Conservation (phyloP, 2,888 invertebrate genomes). For the Trichogramma evanescens region DNA sequence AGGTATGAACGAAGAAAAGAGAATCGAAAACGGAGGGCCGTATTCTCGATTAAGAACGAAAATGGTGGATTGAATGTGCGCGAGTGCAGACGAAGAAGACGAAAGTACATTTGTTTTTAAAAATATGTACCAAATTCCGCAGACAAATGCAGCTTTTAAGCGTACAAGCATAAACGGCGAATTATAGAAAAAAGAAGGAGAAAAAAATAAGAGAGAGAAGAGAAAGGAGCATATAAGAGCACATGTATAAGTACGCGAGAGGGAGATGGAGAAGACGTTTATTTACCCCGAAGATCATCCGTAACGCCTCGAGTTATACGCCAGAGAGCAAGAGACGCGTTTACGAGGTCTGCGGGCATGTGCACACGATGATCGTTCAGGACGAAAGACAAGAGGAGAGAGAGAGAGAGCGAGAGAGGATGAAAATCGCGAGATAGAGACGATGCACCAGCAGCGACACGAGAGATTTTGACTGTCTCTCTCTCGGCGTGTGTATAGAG, state of each 20-base stretch:
- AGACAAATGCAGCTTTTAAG: no score
- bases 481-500: slow-evolving; percentile 1
- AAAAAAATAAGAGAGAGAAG: not conserved
- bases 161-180: slow-evolving; percentile 7
- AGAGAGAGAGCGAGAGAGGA: slow-evolving; percentile 4
- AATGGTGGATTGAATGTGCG: no score
- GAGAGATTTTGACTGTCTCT: slow-evolving; percentile 6
- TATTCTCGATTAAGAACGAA: no score
- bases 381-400: not conserved
- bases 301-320: slow-evolving; percentile 46
- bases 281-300: slow-evolving; percentile 45
- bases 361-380: slow-evolving; percentile 38
- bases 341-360: slow-evolving; percentile 47
- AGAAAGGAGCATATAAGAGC: slow-evolving; percentile 10
- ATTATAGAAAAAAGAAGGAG: not conserved
- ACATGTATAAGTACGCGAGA: slow-evolving; percentile 43
- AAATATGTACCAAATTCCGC: no score
- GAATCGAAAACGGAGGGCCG: no score
- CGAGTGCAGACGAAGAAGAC: no score
- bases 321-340: slow-evolving; percentile 37
- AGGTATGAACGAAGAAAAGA: no score
- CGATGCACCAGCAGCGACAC: not conserved
- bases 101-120: no score
- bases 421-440: slow-evolving; percentile 17
- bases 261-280: slow-evolving; percentile 40